A percentile compares a stretch with the other conserved stretches of the same genome.
Conservation (phyloP, 2,797 vertebrate species). For the Phrynocephalus forsythii region DNA sequence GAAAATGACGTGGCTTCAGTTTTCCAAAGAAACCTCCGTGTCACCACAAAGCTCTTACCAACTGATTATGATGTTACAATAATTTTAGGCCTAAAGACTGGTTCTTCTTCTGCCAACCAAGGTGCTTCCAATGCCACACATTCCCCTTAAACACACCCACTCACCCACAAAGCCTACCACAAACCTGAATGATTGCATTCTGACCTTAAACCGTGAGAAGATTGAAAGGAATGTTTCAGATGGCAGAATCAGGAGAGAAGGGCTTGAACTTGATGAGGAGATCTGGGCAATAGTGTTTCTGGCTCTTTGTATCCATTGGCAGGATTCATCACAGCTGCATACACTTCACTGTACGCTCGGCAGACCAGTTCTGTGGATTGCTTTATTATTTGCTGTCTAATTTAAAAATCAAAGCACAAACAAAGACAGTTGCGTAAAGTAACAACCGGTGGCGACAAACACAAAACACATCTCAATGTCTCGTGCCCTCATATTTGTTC, state of each 20-base stretch:
- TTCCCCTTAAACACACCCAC: neutral
- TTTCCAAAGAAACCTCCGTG: neutral
- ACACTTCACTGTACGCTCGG: slow-evolving; percentile 90
- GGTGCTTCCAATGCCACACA: neutral
- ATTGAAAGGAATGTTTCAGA: neutral
- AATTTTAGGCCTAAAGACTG: neutral
- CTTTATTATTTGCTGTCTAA: slow-evolving; percentile 93
- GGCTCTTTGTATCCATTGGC: slow-evolving; percentile 87
- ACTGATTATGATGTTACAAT: neutral
- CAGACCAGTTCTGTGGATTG: slow-evolving; percentile 95
- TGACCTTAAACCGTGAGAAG: neutral
- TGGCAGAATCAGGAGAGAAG: slow-evolving; percentile 85
- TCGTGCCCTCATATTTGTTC: neutral
- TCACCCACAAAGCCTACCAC: neutral
- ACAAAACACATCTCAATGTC: neutral
- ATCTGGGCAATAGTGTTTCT: slow-evolving; percentile 88
- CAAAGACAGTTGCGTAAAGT: neutral
- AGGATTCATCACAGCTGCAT: slow-evolving; percentile 87
- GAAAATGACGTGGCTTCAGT: neutral
- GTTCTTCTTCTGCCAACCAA: neutral
- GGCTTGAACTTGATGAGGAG: slow-evolving; percentile 92
- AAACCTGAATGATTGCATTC: neutral
- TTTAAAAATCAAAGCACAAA: slow-evolving; percentile 34
- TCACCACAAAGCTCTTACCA: slow-evolving; percentile 3
- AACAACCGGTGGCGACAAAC: neutral